Conservation (phyloP, 2,113 vertebrate genomes). For the Psilopsiagon aurifrons region DNA sequence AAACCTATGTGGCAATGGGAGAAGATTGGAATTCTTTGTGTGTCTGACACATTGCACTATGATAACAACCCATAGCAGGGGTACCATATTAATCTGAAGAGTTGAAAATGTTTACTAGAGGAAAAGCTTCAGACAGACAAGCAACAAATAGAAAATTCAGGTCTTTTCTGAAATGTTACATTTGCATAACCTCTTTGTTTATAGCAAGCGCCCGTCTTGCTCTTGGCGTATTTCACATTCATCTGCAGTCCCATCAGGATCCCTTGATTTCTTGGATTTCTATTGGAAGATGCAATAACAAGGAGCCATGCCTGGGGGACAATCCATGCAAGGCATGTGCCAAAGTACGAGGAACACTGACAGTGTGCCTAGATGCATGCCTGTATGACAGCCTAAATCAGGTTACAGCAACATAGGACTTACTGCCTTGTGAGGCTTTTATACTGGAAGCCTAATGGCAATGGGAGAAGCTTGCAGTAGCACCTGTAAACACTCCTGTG, state of each 20-base stretch:
- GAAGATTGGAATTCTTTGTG: neutral
- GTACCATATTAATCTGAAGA: neutral
- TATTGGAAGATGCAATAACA: neutral
- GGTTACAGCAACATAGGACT: neutral
- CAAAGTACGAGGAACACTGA: neutral
- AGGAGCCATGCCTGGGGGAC: neutral
- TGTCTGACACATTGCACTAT: neutral
- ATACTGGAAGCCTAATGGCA: neutral
- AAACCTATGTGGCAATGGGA: neutral
- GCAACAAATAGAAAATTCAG: neutral
- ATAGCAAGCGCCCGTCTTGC: neutral
- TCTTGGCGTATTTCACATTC: neutral
- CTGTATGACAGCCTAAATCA: neutral
- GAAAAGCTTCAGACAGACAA: neutral
- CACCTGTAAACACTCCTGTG: neutral
- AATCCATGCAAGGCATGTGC: neutral
- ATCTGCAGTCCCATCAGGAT: neutral
- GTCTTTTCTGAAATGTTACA: slow-evolving; percentile 29
- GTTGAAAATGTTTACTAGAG: neutral
- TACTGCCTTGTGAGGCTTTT: neutral
- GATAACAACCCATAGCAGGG: neutral
- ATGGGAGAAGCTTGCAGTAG: neutral
- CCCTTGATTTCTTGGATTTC: neutral
- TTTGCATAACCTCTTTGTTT: slow-evolving; percentile 31
- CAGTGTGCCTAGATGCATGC: neutral